Conservation (phyloP, 2,888 invertebrate species). For the Lysandra coridon region DNA sequence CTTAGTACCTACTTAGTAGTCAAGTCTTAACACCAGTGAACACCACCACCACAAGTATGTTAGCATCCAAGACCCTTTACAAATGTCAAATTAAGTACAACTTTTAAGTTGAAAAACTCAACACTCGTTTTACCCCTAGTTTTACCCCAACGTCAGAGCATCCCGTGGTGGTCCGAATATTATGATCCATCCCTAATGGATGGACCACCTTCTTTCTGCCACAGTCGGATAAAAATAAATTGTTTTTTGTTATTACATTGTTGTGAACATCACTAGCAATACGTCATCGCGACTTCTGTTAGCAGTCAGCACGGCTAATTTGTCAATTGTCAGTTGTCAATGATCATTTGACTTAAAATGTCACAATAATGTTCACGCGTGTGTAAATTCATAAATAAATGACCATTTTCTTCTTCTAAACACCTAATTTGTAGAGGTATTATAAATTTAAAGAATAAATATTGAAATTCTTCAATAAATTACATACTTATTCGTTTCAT, state of each 20-base stretch:
- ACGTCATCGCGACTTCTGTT: background rate
- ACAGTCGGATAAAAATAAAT: background rate
- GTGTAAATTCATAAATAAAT: background rate
- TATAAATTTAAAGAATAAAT: background rate
- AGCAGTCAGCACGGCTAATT: background rate
- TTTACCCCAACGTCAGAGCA: no score
- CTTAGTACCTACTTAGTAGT: no score
- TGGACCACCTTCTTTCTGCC: no score
- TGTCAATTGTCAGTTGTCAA: background rate
- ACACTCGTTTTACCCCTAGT: no score
- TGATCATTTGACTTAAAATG: constrained; percentile 16
- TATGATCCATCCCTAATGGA: no score
- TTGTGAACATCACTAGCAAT: background rate
- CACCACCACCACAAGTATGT: no score
- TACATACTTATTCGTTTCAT: background rate
- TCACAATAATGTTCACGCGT: constrained; percentile 22
- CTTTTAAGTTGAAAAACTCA: no score
- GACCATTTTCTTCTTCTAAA: background rate
- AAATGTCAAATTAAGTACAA: no score
- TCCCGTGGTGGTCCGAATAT: no score
- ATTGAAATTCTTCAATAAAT: background rate
- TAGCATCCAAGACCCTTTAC: no score
- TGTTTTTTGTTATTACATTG: background rate
- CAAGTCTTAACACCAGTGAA: no score
- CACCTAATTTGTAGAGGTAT: background rate